phyloP scores from a whole-genome alignment of 92 coral and sea anemone species.

The Zoanthus sociatus region DNA sequence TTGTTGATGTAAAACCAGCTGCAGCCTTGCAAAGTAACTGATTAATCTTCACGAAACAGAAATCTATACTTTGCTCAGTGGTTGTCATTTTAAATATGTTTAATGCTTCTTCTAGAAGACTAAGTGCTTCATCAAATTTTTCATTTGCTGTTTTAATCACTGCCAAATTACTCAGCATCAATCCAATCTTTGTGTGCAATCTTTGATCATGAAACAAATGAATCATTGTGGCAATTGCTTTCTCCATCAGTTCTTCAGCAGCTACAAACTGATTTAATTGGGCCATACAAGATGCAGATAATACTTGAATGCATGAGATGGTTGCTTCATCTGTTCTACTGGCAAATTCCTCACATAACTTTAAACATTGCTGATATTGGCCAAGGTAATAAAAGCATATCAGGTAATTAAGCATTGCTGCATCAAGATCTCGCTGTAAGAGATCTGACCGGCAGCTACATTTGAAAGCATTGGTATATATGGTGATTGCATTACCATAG shows the following conservation, averaged over 20 bases:
- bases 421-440: slow-evolving; percentile 35
- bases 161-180: slow-evolving; percentile 31
- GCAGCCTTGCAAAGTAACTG: slow-evolving; percentile 5
- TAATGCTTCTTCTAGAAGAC: neutral
- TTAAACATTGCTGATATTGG: slow-evolving; percentile 1
- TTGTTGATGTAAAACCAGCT: neutral
- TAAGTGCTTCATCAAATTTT: slow-evolving; percentile 39
- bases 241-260: slow-evolving; percentile 19
- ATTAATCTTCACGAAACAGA: slow-evolving; percentile 28
- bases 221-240: slow-evolving; percentile 9
- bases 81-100: slow-evolving; percentile 26
- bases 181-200: slow-evolving; percentile 43
- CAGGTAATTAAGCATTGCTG: neutral
- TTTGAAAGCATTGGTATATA: slow-evolving; percentile 14
- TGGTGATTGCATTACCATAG: slow-evolving; percentile 5
- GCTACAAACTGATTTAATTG: slow-evolving; percentile 8
- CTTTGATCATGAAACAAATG: slow-evolving; percentile 8
- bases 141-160: slow-evolving; percentile 35
- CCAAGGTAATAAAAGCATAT: slow-evolving; percentile 38
- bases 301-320: slow-evolving; percentile 21
- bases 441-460: slow-evolving; percentile 16
- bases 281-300: slow-evolving; percentile 23
- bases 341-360: slow-evolving; percentile 23
- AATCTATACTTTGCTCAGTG: slow-evolving; percentile 25
- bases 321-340: slow-evolving; percentile 11